phyloP scores from a whole-genome alignment of 2,797 vertebrate genomes.

The Typhlichthys eigenmanni region DNA sequence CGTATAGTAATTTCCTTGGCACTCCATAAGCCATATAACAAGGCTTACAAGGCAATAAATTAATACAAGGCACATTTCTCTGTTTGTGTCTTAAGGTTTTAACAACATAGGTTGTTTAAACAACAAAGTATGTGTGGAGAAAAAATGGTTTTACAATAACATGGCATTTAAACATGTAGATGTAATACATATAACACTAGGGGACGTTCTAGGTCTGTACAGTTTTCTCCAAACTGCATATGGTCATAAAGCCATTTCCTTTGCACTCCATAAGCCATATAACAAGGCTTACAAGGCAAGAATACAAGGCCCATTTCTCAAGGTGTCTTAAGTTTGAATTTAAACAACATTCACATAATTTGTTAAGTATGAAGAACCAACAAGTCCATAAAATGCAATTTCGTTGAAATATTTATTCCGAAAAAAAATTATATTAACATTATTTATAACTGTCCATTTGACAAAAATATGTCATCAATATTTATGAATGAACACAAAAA shows the following conservation, averaged over 20 bases:
- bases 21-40: not conserved
- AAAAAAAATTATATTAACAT: slow-evolving; percentile 76
- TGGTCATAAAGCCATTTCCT: not conserved
- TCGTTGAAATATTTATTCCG: slow-evolving; percentile 80
- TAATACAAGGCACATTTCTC: no score
- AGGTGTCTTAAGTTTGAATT: no score
- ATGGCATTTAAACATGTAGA: not conserved
- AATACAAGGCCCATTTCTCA: no score
- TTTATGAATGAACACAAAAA: slow-evolving; percentile 72
- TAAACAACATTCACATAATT: no score
- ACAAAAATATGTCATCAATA: slow-evolving; percentile 65
- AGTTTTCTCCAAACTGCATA: no score
- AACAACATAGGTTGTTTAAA: no score
- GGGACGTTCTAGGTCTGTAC: slow-evolving; percentile 28
- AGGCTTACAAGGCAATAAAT: no score
- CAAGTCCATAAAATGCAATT: slow-evolving; percentile 72
- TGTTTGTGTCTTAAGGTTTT: no score
- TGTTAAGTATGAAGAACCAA: slow-evolving; percentile 43
- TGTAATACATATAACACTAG: slow-evolving; percentile 46
- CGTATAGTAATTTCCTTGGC: not conserved
- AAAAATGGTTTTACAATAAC: not conserved
- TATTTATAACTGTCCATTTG: slow-evolving; percentile 73
- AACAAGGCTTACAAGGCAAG: no score
- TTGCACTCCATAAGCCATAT: not conserved
- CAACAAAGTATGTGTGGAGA: slow-evolving; percentile 38